Base-by-base conservation (phyloP, 2,888 invertebrate species). In the Chloroclysta siterata region DNA sequence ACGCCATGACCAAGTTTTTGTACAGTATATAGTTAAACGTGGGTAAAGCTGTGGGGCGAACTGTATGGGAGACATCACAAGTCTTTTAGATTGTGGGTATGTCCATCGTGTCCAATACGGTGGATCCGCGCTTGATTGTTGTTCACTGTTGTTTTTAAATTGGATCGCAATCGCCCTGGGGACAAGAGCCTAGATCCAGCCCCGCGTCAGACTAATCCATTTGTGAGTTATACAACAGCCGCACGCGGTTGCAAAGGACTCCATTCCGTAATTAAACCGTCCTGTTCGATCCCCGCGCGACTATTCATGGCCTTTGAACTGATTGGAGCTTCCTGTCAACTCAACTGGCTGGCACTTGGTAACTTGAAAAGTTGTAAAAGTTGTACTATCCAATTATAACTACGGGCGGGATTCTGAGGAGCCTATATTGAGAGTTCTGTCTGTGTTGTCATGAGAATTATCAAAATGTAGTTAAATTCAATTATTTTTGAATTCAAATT, bases 221-320 rank as follows among this genome's bases (percentile, higher is more conserved):
- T 90, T 90, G 88, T 81, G 78, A 81, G 78, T 79, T 74, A 46
- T 46, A 74, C 73, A 68, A 64, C 68, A 70, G 72, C 70, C 75
- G 74, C 78, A 73, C 74, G 72, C 72, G 69, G 74, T 74, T 74
- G 72, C 68, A 55, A 46, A 59, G 63, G 68, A 77, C 67, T 77
- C 87, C 90, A 90, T 88, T 88, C 81, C 85, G 88, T 91, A 90
- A 91, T 91, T 89, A 90, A 88, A 66, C 55, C 54, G 53, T 64
- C 48, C 48, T 22, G 28, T 48, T 48, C 48, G 48, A 48, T 60
- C 68, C 69, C 68, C 33, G 53, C 14, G 60, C 51, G 46, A 55
- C 59, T 64, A 48, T 61, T 58, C 60, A 56, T 36, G 62, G 15
- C 57, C 60, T 65, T 60, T 67, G 63, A 64, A 68, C 66, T 68